Evolutionary conservation across 2,888 invertebrate genomes (phyloP), one percentile per base, ranked within the genome.

Genomic region (Chromoteleia sp.): DNA sequence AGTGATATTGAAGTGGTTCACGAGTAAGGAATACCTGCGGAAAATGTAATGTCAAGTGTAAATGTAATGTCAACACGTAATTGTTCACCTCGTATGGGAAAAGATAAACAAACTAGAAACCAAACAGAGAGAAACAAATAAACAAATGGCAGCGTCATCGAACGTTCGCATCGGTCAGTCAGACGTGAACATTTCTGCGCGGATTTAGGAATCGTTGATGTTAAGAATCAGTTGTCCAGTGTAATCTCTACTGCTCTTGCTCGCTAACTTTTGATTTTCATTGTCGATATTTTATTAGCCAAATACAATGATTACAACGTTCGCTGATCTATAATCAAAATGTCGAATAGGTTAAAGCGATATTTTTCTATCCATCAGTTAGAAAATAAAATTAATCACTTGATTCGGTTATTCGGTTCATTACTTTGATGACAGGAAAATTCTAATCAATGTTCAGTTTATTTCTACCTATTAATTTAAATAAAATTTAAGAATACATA

Each of bases 91-190:
- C 74, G 74, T 70, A 50, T 59, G 54, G 45, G 15, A 73, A 58
- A 21, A 73, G 29, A 41, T 56, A 21, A 73, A 21, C 7, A 15
- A 68, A 54, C 43, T 68, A 68, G 58, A 15, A 56, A 58, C 29
- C 33, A 61, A 77, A 68, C 45, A 59, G 12, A 54, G 30, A 39
- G 17, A 70, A 61, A 56, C 14, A 36, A 73, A 74, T 79, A 63
- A 61, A 67, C 10, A 29, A 79, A 79, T 79, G 79, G 67, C 74
- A 79, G 63, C 75, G 80, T 80, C 75, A 80, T 75, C 80, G 75
- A 80, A 15, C 63, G 74, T 68, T 61, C 61, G 70, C 50, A 43
- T 67, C 59, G 61, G 52, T 71, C 70, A 65, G 33, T 65, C 70
- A 33, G 50, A 61, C 54, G 36, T 59, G 56, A 36, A 33, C 17